Evolutionary conservation across 1,140 invertebrate species (phyloP).

Genomic region (Hylyphantes graminicola): DNA sequence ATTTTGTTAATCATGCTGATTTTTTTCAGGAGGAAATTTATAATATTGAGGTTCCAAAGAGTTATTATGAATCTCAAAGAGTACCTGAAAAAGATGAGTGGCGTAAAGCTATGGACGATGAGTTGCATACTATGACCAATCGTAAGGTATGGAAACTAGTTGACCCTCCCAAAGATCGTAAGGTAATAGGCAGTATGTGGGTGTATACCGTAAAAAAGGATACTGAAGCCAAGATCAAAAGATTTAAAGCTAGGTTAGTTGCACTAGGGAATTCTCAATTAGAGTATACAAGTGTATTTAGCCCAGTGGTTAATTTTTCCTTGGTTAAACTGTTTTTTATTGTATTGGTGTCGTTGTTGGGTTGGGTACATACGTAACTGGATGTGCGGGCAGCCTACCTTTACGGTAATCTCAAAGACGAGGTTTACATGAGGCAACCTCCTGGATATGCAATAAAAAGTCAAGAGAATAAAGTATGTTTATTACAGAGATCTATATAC

Average conservation of each 20-base stretch:
- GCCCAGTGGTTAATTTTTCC: constrained; percentile 7
- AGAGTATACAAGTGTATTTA: not conserved
- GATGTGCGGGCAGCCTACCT: not conserved
- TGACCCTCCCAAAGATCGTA: not conserved
- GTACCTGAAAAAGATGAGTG: not conserved
- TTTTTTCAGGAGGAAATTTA: not conserved
- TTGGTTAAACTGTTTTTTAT: not conserved
- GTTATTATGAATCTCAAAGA: not conserved
- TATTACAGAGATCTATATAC: not conserved
- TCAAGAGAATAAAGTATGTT: not conserved
- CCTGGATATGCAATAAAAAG: not conserved
- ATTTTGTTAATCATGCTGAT: not conserved
- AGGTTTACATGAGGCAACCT: constrained; percentile 26
- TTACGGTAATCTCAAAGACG: not conserved
- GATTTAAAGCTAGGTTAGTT: constrained; percentile 15
- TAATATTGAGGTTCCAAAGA: not conserved
- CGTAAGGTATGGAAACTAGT: constrained; percentile 14
- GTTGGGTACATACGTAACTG: not conserved
- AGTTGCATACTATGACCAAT: constrained; percentile 1
- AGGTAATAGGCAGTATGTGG: constrained; percentile 12
- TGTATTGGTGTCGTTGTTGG: not conserved
- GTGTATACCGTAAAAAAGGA: constrained; percentile 38
- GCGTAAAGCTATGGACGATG: constrained; percentile 39
- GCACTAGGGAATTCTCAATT: not conserved
- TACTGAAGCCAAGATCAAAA: not conserved